Evolutionary conservation across 2,888 invertebrate species (phyloP).

Genomic region (Callimorpha dominula): DNA sequence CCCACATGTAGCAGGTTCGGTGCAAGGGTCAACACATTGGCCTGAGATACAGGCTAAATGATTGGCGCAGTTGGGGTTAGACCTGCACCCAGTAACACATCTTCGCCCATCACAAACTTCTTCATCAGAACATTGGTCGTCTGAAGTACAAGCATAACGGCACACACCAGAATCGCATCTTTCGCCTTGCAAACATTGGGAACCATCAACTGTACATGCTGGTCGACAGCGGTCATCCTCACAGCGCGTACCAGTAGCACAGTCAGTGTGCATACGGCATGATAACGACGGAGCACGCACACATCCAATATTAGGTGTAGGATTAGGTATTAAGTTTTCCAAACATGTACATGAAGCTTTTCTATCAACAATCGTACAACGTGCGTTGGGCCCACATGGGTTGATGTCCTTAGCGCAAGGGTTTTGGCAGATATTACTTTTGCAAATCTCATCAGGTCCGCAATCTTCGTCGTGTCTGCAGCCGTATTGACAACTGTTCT

Average conservation of each 20-base stretch:
- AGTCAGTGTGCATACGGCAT: conserved; percentile 93
- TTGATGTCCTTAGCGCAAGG: conserved; percentile 89
- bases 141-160: conserved; percentile 93
- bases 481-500: conserved; percentile 94
- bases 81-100: conserved; percentile 93
- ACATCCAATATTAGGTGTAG: conserved; percentile 95
- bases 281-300: conserved; percentile 91
- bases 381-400: conserved; percentile 95
- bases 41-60: conserved; percentile 92
- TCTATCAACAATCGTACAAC: conserved; percentile 93
- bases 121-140: conserved; percentile 94
- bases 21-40: conserved; percentile 93
- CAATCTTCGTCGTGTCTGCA: conserved; percentile 96
- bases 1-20: conserved; percentile 92
- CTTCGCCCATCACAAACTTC: conserved; percentile 94
- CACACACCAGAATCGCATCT: conserved; percentile 92
- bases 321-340: conserved; percentile 93
- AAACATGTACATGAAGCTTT: conserved; percentile 94
- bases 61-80: conserved; percentile 91
- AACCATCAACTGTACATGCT: conserved; percentile 90
- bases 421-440: conserved; percentile 92
- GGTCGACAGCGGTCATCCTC: conserved; percentile 91
- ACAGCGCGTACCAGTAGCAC: conserved; percentile 90
- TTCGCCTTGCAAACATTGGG: conserved; percentile 94
- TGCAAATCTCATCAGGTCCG: conserved; percentile 93